phyloP scores from a whole-genome alignment of 2,113 vertebrate species.

The Daubentonia madagascariensis region DNA sequence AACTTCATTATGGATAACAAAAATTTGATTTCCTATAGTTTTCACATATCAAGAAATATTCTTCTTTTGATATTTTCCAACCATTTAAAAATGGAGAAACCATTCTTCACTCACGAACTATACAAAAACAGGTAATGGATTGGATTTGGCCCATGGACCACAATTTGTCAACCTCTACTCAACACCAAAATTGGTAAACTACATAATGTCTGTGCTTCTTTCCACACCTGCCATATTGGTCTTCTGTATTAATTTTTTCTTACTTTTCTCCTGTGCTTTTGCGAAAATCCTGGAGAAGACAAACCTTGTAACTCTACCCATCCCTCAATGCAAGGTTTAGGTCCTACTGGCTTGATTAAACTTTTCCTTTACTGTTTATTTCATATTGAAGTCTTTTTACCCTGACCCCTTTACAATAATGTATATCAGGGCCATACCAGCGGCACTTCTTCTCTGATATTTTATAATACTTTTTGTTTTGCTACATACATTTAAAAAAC shows the following conservation, averaged over 20 bases:
- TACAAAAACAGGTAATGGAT: not conserved
- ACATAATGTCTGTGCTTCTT: not conserved
- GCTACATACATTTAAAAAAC: not conserved
- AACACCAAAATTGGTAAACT: not conserved
- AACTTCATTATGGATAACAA: not conserved
- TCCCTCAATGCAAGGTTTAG: not conserved
- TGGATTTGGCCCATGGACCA: not conserved
- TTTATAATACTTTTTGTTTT: not conserved
- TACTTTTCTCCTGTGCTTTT: not conserved
- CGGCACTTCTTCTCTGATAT: not conserved
- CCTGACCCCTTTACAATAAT: not conserved
- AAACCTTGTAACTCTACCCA: not conserved
- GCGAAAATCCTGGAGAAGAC: not conserved
- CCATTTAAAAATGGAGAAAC: not conserved
- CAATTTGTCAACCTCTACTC: not conserved
- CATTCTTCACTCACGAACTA: not conserved
- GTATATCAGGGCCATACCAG: fast-evolving
- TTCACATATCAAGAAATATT: not conserved
- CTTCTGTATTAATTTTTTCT: not conserved
- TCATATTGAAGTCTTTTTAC: not conserved
- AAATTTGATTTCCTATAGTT: not conserved
- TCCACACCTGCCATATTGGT: too few relatives aligned
- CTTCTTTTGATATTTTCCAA: not conserved
- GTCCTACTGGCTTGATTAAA: not conserved
- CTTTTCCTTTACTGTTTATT: not conserved